These are phyloP conservation scores for Acanthurus lineatus DNA, from an alignment of 2,797 vertebrate genomes.

Conservation along the genomic window DNA sequence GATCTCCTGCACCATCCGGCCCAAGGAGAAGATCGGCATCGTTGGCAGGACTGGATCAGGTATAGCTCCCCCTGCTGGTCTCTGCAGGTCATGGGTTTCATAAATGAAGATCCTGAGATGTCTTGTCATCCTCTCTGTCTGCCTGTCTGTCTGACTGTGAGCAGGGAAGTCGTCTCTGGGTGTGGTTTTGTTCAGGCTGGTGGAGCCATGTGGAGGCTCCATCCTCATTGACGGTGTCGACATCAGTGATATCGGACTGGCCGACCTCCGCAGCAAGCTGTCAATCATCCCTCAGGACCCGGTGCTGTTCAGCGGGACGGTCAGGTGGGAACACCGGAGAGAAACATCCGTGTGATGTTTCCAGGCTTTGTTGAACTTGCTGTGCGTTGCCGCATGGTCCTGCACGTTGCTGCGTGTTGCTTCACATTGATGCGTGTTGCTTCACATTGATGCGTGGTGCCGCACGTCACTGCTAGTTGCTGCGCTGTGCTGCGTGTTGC, in stretches of 20 bases:
- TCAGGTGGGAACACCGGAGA: slow-evolving; percentile 83
- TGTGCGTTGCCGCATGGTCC: too few relatives aligned
- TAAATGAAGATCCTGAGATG: background rate
- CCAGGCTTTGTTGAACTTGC: too few relatives aligned
- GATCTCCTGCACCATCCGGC: slow-evolving; percentile 91
- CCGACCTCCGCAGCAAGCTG: slow-evolving; percentile 93
- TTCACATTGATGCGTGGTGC: too few relatives aligned
- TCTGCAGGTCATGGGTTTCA: background rate
- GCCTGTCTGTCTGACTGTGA: slow-evolving; percentile 41
- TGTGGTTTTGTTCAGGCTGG: slow-evolving; percentile 91
- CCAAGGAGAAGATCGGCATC: slow-evolving; percentile 94
- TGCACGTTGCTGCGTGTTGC: too few relatives aligned
- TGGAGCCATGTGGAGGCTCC: slow-evolving; percentile 91
- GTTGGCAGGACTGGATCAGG: slow-evolving; percentile 94
- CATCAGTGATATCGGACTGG: slow-evolving; percentile 93
- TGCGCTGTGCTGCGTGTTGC: too few relatives aligned
- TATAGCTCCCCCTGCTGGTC: background rate
- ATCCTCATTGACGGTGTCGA: slow-evolving; percentile 93
- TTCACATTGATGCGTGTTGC: too few relatives aligned
- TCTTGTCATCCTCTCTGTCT: background rate
- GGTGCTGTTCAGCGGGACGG: slow-evolving; percentile 92
- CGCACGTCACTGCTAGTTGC: too few relatives aligned
- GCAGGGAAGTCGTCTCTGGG: slow-evolving; percentile 94
- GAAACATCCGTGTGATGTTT: background rate
- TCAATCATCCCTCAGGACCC: slow-evolving; percentile 97